Percentiles rank a stretch among this genome's conserved stretches.
These are phyloP conservation scores for Saguinus imperator DNA, from an alignment of 2,113 vertebrate species.

Conservation along the genomic window DNA sequence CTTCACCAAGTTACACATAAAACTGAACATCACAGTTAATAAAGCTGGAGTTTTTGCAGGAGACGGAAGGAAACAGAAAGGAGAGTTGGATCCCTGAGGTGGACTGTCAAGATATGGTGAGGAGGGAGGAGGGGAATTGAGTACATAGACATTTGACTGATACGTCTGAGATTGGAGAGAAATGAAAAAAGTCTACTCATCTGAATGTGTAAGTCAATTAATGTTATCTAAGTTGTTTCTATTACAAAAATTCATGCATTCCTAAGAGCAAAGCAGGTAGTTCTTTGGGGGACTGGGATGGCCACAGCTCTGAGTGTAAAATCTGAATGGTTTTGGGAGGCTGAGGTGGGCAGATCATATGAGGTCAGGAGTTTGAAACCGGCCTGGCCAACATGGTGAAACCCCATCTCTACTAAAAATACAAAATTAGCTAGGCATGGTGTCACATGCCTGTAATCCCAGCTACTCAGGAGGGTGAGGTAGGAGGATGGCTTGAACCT, in stretches of 20 bases:
- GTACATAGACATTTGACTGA: rapidly evolving
- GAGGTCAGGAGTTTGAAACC: too few species aligned
- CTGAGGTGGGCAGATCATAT: too few species aligned
- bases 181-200: background rate
- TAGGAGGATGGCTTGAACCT: too few species aligned
- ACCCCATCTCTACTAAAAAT: too few species aligned
- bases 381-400: too few species aligned
- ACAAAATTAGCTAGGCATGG: too few species aligned
- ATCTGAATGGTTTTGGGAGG: background rate
- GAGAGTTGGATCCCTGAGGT: background rate
- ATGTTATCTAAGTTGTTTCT: background rate
- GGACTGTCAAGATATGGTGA: background rate
- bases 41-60: background rate
- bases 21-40: background rate
- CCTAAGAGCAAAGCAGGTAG: background rate
- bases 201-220: background rate
- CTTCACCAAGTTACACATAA: background rate
- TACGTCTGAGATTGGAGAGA: background rate
- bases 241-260: background rate
- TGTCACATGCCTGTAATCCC: too few species aligned
- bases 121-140: background rate
- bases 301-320: background rate
- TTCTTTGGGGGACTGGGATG: background rate
- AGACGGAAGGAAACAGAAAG: background rate
- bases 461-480: too few species aligned